Evolutionary conservation across 2,797 vertebrate genomes (phyloP), one percentile per base, ranked within the genome.

Genomic region (Babyrousa celebensis): DNA sequence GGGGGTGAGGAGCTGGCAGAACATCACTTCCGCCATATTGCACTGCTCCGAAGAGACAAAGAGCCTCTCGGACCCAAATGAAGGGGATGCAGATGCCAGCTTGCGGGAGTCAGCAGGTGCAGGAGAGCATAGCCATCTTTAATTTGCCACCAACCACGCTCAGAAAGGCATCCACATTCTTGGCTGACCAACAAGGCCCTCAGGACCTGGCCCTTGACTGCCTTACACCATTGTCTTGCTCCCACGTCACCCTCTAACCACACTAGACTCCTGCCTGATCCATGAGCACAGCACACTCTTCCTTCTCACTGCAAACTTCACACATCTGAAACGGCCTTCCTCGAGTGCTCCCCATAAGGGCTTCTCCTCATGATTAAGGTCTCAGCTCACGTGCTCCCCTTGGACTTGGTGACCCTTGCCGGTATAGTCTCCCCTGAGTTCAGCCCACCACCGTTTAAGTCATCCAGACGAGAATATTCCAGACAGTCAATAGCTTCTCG

Each of bases 391-490:
- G 6, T 29, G 21, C 58, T 63, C 29, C 68, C 8, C 27, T 74
- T 27, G 5, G 1, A 17, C 4, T 10, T 40, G 5, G 58, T 3
- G 32, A 25, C 12, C 21, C 56, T 60, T 21, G 21, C 21, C 12
- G 60, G 40, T 36, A 20, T 67, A 21, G 29, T 54, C 5, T 89
- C 29, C 56, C 36, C 40, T 40, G 40, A 71, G 25, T 5, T 67
- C 32, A 40, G 20, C 18, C 36, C 18, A 72, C 14, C 2, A 56
- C 3, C 9, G 17, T 10, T 58, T 21, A 52, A 82, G 40, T 21
- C 40, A 40, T 32, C 23, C 29, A 85, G 21, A 1, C 11, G 63
- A 90, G 86, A 91, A 95, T 79, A 40, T 96, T 93, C 90, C 79
- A 79, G 89, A 85, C 71, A 4, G 54, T 27, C 6, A 15, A 54